Evolutionary conservation across 1,140 invertebrate species (phyloP), one percentile per base, ranked within the genome.

Genomic region (Piezodorus guildinii): DNA sequence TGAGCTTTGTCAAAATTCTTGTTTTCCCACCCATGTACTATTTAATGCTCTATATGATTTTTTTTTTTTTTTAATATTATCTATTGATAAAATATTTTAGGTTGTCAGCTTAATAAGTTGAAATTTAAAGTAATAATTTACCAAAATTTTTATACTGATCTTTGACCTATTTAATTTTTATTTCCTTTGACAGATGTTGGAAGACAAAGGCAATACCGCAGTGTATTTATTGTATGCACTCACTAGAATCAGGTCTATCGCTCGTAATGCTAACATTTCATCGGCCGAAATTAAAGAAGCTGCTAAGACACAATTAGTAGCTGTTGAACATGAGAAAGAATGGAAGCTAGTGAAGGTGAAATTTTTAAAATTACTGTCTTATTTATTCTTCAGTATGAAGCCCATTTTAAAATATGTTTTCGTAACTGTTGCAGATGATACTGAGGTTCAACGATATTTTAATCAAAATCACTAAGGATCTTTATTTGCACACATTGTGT

Each of bases 191-290:
- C 71, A 91, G 82, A 99, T 99, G 97, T 78, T 99, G 39, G 95
- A 99, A 71, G 96, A 99, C 74, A 89, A 91, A 75, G 97, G 97
- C 2, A 99, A 99, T 72, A 99, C 97, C 6, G 97, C 97, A 1
- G 95, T 97, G 0, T 99, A 99, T 75, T 77, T 99, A 3, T 75
- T 99, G 5, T 99, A 99, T 76, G 92, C 94, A 15, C 85, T 94
- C 62, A 97, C 94, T 4, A 81, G 97, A 60, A 99, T 99, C 68
- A 81, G 85, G 66, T 95, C 91, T 0, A 96, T 97, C 69, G 87
- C 88, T 2, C 79, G 93, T 63, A 91, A 81, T 63, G 87, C 87
- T 34, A 85, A 86, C 54, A 73, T 88, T 19, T 75, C 78, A 8
- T 73, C 74, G 17, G 77, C 83, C 39, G 76, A 83, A 62, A 69